Percentiles rank a stretch among this genome's conserved stretches.
Conservation (phyloP, 2,888 invertebrate genomes). For the Teleogryllus oceanicus region DNA sequence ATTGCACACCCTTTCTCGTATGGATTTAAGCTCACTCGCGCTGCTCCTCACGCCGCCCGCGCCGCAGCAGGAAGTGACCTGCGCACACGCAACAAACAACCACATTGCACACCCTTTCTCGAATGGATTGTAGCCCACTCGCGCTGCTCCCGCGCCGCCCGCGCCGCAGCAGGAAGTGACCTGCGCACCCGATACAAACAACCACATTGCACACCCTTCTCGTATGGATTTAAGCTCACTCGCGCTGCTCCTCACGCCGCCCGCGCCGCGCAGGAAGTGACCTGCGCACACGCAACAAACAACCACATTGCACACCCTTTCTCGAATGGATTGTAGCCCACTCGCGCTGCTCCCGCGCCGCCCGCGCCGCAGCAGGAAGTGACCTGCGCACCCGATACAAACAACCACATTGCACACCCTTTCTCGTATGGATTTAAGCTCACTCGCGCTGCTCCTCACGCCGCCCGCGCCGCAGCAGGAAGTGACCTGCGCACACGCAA, state of each 20-base stretch:
- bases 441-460: slow-evolving; percentile 44
- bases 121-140: too few species aligned
- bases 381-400: slow-evolving; percentile 54
- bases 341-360: slow-evolving; percentile 43
- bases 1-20: too few species aligned
- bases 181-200: slow-evolving; percentile 48
- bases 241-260: slow-evolving; percentile 41
- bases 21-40: slow-evolving; percentile 45
- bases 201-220: too few species aligned
- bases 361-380: slow-evolving; percentile 62
- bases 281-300: slow-evolving; percentile 52
- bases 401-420: too few species aligned
- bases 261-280: slow-evolving; percentile 60
- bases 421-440: slow-evolving; percentile 39
- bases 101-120: too few species aligned
- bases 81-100: slow-evolving; percentile 38
- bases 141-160: slow-evolving; percentile 43
- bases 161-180: slow-evolving; percentile 65
- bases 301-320: too few species aligned
- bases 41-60: slow-evolving; percentile 44
- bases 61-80: slow-evolving; percentile 70
- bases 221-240: too few species aligned
- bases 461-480: slow-evolving; percentile 56
- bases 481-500: slow-evolving; percentile 59
- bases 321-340: slow-evolving; percentile 41